phyloP scores from a whole-genome alignment of 1,140 invertebrate species.

The Stenopsyche tienmushanensis region DNA sequence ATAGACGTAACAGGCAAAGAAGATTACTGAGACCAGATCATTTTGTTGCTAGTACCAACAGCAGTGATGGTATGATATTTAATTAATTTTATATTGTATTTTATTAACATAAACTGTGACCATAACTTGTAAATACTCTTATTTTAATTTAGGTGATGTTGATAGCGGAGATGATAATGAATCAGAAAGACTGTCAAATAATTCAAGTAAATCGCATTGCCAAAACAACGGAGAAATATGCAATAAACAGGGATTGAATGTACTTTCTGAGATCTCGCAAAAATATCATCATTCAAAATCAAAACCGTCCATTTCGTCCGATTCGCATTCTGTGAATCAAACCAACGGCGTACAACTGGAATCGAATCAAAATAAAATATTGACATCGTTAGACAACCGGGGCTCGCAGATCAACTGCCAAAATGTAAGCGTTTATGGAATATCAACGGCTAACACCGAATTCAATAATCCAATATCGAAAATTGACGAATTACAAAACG shows the following conservation, averaged over 20 bases:
- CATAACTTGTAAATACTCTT: conserved; percentile 3
- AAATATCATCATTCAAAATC: conserved; percentile 7
- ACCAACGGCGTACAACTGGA: conserved; percentile 29
- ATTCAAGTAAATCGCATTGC: conserved; percentile 46
- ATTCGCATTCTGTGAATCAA: conserved; percentile 37
- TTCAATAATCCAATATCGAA: conserved; percentile 11
- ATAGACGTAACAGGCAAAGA: conserved; percentile 57
- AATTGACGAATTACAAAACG: neutral
- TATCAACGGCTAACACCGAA: neutral
- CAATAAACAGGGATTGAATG: conserved; percentile 16
- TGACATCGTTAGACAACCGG: conserved; percentile 1
- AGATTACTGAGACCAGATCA: conserved; percentile 60
- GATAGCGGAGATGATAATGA: conserved; percentile 67
- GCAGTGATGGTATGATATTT: conserved; percentile 70
- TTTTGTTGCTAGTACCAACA: conserved; percentile 77
- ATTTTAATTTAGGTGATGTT: conserved; percentile 57
- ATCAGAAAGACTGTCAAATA: conserved; percentile 51
- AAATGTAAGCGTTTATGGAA: conserved; percentile 34
- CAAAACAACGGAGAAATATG: conserved; percentile 29
- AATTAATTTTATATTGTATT: conserved; percentile 8
- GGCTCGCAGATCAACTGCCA: conserved; percentile 29
- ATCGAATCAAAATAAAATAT: conserved; percentile 6
- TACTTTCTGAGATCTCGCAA: neutral
- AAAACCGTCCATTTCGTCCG: conserved; percentile 3
- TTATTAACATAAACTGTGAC: conserved; percentile 22